These are phyloP conservation scores for Indri indri DNA, from an alignment of 2,113 vertebrate genomes.

Conservation along the genomic window DNA sequence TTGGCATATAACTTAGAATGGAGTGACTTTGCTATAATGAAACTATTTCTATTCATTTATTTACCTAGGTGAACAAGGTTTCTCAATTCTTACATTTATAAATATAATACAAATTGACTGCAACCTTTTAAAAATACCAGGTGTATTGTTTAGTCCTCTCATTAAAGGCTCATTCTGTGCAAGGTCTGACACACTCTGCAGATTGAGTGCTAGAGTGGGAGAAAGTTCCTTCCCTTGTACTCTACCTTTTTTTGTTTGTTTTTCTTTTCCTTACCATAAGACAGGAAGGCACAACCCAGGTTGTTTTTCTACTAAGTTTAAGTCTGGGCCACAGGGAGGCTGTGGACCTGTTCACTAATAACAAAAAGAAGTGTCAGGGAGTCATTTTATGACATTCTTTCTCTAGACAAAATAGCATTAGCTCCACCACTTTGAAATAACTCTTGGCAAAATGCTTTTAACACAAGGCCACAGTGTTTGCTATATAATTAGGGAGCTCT, in stretches of 20 bases:
- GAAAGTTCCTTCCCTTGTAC: not conserved
- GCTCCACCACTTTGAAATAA: constrained; percentile 25
- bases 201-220: not conserved
- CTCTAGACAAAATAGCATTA: constrained; percentile 3
- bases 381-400: constrained; percentile 4
- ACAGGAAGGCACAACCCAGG: not conserved
- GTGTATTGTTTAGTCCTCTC: not conserved
- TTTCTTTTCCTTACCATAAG: not conserved
- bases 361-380: not conserved
- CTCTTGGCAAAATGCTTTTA: constrained; percentile 14
- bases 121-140: not conserved
- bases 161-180: constrained; percentile 16
- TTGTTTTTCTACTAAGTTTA: not conserved
- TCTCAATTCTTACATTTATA: not conserved
- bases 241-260: not conserved
- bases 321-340: not conserved
- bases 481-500: constrained; percentile 16
- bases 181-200: not conserved
- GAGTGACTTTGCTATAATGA: constrained; percentile 1
- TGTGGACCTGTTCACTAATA: not conserved
- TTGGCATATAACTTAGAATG: not conserved
- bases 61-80: not conserved
- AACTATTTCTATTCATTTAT: constrained; percentile 32
- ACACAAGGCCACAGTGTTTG: not conserved
- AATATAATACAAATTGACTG: not conserved